phyloP scores from a whole-genome alignment of 2,888 invertebrate species.

The Cremastinae sp. region DNA sequence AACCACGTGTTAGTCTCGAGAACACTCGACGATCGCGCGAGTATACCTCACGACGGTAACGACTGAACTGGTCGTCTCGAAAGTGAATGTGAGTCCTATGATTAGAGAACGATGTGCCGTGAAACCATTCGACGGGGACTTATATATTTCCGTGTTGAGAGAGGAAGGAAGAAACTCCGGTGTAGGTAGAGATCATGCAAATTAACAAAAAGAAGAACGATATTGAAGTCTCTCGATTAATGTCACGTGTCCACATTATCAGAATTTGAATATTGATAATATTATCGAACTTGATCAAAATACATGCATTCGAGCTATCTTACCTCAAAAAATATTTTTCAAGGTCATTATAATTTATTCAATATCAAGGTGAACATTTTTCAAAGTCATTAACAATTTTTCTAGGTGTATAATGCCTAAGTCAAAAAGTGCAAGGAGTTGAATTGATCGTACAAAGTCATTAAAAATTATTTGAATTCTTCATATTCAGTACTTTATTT shows the following conservation, averaged over 20 bases:
- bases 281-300: too few relatives aligned
- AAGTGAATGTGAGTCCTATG: conserved; percentile 52
- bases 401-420: too few relatives aligned
- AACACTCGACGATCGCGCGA: conserved; percentile 32
- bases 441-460: too few relatives aligned
- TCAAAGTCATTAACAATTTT: too few relatives aligned
- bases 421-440: too few relatives aligned
- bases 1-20: conserved; percentile 19
- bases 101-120: conserved; percentile 52
- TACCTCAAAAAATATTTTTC: too few relatives aligned
- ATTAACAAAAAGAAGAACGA: conserved; percentile 5
- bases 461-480: too few relatives aligned
- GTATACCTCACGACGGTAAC: conserved; percentile 59
- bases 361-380: too few relatives aligned
- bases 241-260: background rate
- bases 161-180: conserved; percentile 53
- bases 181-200: conserved; percentile 26
- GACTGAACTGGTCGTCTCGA: conserved; percentile 60
- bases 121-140: conserved; percentile 36
- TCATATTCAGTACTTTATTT: too few relatives aligned
- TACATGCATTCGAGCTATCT: too few relatives aligned
- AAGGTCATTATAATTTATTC: too few relatives aligned
- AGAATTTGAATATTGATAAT: too few relatives aligned
- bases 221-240: conserved; percentile 38
- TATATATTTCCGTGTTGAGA: conserved; percentile 56